Evolutionary conservation across 1,140 invertebrate species (phyloP), one percentile per base, ranked within the genome.

Genomic region (Triops longicaudatus): DNA sequence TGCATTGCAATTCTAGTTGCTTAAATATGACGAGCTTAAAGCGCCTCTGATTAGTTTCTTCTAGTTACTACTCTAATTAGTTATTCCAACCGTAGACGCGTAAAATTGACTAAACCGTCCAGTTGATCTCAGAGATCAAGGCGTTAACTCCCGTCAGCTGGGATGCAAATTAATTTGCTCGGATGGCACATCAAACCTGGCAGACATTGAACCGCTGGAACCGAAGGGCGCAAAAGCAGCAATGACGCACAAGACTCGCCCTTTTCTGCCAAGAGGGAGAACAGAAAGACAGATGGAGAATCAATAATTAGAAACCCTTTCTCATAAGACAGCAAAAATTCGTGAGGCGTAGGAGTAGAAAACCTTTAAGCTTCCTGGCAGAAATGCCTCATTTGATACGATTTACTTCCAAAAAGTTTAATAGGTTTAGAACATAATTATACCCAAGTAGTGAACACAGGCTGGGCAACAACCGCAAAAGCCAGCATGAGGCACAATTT

Each of bases 221-320:
- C 17, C 9, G 50, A 63, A 63, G 22, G 17, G 50, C 50, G 17
- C 50, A 63, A 9, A 9, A 63, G 50, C 50, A 63, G 50, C 22
- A 63, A n/a, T 63, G 50, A 63, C 50, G 50, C 50, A 63, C 50
- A 63, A 10, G 50, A 63, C 50, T 63, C 50, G 50, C 50, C 50
- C 22, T 63, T 22, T n/a, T 17, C 50, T 63, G 50, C 50, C 50
- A 14, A 63, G 10, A 63, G 22, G 0, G 44, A 63, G 44, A 63
- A 63, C 14, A 10, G 22, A 22, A 63, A 63, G 10, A 22, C 14
- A 22, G 17, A 44, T 17, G 22, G 50, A 22, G 50, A 63, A 63
- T 63, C 50, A 63, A 63, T 63, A 63, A 63, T 63, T 63, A 63
- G 50, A 63, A 63, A 22, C 14, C 14, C 50, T 63, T 63, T 63